A percentile compares a stretch with the other conserved stretches of the same genome.
phyloP scores from a whole-genome alignment of 2,113 vertebrate species.

The Vanacampus margaritifer region DNA sequence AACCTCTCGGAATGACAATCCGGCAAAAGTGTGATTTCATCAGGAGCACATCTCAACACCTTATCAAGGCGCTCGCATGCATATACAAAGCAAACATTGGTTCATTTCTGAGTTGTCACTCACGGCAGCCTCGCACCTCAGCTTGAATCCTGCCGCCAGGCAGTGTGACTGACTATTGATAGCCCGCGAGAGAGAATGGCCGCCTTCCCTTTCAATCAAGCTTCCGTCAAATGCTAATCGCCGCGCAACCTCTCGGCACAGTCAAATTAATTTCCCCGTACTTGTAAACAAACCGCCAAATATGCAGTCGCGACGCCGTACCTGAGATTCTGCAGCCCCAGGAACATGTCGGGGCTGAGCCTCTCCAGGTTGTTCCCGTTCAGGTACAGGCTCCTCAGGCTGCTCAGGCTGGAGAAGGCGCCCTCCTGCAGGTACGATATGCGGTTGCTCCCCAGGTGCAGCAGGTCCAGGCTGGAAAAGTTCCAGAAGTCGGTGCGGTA shows the following conservation, averaged over 20 bases:
- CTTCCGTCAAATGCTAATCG: constrained; percentile 41
- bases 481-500: constrained; percentile 97
- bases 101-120: constrained; percentile 57
- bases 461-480: constrained; percentile 93
- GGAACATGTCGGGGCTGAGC: constrained; percentile 91
- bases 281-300: constrained; percentile 23
- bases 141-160: constrained; percentile 41
- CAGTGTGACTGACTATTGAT: constrained; percentile 40
- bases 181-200: constrained; percentile 39
- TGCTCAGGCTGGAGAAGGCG: constrained; percentile 90
- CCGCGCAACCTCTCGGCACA: constrained; percentile 12
- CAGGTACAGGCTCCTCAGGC: constrained; percentile 90
- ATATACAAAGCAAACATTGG: constrained; percentile 31
- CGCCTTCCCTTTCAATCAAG: constrained; percentile 52
- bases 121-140: constrained; percentile 36
- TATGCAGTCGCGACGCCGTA: constrained; percentile 15
- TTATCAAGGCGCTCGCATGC: constrained; percentile 56
- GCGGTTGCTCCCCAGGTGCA: constrained; percentile 94
- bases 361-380: constrained; percentile 92
- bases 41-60: constrained; percentile 17
- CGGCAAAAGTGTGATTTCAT: neutral
- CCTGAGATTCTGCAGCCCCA: constrained; percentile 87
- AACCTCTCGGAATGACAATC: neutral
- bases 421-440: constrained; percentile 97
- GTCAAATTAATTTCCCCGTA: constrained; percentile 38